Base-by-base conservation (phyloP, 1,140 invertebrate species). In the Camponotus floridanus region DNA sequence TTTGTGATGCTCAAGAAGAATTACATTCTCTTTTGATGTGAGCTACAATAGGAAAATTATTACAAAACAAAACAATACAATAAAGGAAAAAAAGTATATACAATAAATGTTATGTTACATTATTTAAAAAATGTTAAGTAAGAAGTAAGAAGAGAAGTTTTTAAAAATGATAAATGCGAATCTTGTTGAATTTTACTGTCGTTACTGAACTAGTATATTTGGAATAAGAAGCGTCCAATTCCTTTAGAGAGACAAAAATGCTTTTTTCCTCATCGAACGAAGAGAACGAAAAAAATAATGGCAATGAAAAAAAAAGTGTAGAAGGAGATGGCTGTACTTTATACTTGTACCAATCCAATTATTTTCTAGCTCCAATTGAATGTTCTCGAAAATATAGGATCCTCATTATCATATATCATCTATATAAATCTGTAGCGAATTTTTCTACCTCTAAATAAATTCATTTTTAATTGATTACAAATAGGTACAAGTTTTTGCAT, bases 171-270 rank as follows among this genome's bases (percentile, higher is more conserved):
- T 92, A 92, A 93, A 93, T 91, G 89, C 84, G 74, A 91, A 86
- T 70, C 93, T 93, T 93, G 92, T 94, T 94, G 92, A 94, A 93
- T 94, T 93, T 93, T 93, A 93, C 92, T 93, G 92, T 87, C 86
- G 84, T 90, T 88, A 87, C 78, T 70, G 87, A 86, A 86, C 83
- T 83, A 86, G 87, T 89, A 88, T 91, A 92, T 92, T 93, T 91
- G 88, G 88, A 80, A 89, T 87, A 91, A 91, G 88, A 91, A 91
- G 71, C 81, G 57, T 84, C 83, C 91, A 90, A 91, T 92, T 92
- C 87, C 92, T 92, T 92, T 91, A 90, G 87, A 85, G 80, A 55
- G 70, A 85, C 48, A 84, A 70, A 57, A 80, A 45, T 74, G 61
- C 61, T 84, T 79, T 61, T 76, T 76, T 59, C 51, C 26, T 79